These are phyloP conservation scores for Anthophora plumipes DNA, from an alignment of 2,888 invertebrate genomes.

Conservation along the genomic window DNA sequence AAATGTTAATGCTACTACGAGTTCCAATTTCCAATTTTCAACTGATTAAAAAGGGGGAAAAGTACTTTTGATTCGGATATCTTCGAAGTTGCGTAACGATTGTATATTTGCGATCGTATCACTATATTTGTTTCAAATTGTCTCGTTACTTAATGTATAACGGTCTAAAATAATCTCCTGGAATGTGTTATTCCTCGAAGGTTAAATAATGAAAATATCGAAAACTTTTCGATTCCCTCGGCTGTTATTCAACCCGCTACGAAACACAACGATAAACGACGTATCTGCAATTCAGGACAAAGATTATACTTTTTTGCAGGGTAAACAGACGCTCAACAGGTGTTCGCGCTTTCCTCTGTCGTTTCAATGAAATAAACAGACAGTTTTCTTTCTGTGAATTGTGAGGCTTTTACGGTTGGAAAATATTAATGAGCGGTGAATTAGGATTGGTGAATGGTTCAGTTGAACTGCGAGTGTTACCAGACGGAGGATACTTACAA, in stretches of 20 bases:
- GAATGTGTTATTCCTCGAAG: not conserved
- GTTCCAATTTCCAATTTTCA: slow-evolving; percentile 38
- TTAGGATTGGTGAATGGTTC: not conserved
- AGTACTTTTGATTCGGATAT: slow-evolving; percentile 34
- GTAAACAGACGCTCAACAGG: slow-evolving; percentile 61
- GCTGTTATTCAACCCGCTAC: not conserved
- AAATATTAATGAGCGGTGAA: slow-evolving; percentile 2
- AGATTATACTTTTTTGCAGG: slow-evolving; percentile 55
- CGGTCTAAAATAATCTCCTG: slow-evolving; percentile 56
- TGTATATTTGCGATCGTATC: not conserved
- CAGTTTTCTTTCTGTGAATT: slow-evolving; percentile 25
- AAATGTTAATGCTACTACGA: slow-evolving; percentile 40
- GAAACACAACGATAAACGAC: slow-evolving; percentile 24
- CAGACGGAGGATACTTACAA: too few relatives aligned
- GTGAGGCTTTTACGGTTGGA: not conserved
- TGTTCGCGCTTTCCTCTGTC: slow-evolving; percentile 36
- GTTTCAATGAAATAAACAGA: slow-evolving; percentile 42
- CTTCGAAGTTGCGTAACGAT: slow-evolving; percentile 41
- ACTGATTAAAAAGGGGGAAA: not conserved
- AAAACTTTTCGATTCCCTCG: not conserved
- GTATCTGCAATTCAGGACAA: slow-evolving; percentile 40
- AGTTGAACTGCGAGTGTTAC: too few relatives aligned
- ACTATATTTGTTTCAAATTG: slow-evolving; percentile 61
- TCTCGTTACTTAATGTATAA: slow-evolving; percentile 65
- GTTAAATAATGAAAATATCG: not conserved